These are phyloP conservation scores for Herpetotheres cachinnans DNA, from an alignment of 2,113 vertebrate species.

Conservation along the genomic window DNA sequence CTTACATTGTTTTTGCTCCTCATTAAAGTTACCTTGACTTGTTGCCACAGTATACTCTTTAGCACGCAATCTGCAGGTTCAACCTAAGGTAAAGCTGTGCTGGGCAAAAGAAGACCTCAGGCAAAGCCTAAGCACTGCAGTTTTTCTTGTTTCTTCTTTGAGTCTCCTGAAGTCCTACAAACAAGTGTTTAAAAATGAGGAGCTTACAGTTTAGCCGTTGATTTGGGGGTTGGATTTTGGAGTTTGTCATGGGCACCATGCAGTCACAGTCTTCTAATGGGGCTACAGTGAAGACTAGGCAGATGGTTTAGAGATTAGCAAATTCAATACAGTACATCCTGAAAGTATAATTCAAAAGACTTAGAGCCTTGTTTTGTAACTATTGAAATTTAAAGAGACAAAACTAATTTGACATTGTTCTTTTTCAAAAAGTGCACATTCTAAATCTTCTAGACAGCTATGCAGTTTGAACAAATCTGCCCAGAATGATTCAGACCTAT, in stretches of 20 bases:
- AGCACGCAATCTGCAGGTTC: neutral
- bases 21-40: neutral
- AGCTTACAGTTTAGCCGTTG: neutral
- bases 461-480: neutral
- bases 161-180: neutral
- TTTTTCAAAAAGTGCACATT: conserved; percentile 5
- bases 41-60: neutral
- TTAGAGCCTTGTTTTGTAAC: neutral
- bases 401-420: conserved; percentile 43
- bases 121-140: neutral
- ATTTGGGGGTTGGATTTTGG: neutral
- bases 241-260: neutral
- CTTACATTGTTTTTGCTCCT: neutral
- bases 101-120: neutral
- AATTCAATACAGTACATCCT: neutral
- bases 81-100: neutral
- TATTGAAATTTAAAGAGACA: conserved; percentile 29
- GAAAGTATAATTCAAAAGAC: neutral
- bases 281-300: neutral
- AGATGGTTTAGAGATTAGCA: neutral
- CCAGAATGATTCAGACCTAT: conserved; percentile 20
- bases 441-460: conserved; percentile 37
- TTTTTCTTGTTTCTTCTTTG: neutral
- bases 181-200: neutral
- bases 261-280: neutral